Percentiles rank a stretch among this genome's conserved stretches.
Evolutionary conservation across 64 coral and sea anemone genomes (phyloP).

Genomic region (Exaiptasia diaphana): DNA sequence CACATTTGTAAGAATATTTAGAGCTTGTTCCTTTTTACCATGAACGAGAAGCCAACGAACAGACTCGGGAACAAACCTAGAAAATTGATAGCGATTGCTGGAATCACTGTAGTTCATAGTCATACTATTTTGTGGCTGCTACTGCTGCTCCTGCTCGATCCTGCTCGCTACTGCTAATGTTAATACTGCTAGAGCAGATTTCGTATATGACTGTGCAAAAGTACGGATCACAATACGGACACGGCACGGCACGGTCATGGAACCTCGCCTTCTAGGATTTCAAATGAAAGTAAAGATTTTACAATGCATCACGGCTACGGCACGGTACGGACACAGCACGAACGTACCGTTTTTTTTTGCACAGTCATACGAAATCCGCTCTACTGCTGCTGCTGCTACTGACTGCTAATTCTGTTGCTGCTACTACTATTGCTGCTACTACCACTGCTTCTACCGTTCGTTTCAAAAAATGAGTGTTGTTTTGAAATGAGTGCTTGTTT

Average conservation of each 20-base stretch:
- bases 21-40: conserved; percentile 64
- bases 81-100: background rate
- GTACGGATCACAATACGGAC: background rate
- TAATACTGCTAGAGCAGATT: background rate
- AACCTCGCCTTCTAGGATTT: too few species aligned
- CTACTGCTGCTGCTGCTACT: too few species aligned
- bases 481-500: too few species aligned
- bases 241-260: background rate
- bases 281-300: too few species aligned
- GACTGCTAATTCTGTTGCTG: too few species aligned
- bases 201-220: background rate
- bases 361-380: too few species aligned
- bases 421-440: too few species aligned
- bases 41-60: conserved; percentile 81
- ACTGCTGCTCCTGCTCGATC: background rate
- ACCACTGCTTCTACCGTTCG: too few species aligned
- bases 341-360: too few species aligned
- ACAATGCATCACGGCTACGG: too few species aligned
- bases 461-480: too few species aligned
- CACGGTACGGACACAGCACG: too few species aligned
- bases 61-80: conserved; percentile 81
- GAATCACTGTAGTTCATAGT: background rate
- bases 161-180: background rate
- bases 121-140: background rate
- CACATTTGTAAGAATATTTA: conserved; percentile 46